Base-by-base conservation (phyloP, 2,113 vertebrate genomes). In the Ceratotherium simum region DNA sequence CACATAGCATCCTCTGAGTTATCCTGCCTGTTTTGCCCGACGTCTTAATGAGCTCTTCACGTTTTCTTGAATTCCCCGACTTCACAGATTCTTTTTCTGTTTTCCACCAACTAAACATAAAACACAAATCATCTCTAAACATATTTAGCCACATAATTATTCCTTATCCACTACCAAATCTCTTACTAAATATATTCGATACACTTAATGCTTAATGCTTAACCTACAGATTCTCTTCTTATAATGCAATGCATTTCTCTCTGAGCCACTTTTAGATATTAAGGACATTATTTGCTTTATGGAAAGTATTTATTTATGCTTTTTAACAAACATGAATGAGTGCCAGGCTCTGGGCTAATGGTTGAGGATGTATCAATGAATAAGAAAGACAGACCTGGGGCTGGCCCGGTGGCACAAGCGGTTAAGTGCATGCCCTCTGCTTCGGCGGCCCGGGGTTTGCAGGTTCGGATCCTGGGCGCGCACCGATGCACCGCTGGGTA, bases 111-210 rank as follows among this genome's bases (percentile, higher is more conserved):
- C 42, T 46, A 80, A 76, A 92, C 73, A 95, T 56, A 82, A 93
- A 97, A 75, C 27, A 90, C 33, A 95, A 91, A 94, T 90, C 73
- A 95, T 60, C 69, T 46, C 36, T 95, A 79, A 96, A 87, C 86
- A 75, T 76, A 75, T 95, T 96, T 91, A 96, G 73, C 42, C 56
- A 62, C 75, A 79, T 82, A 96, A 96, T 98, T 95, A 84, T 93
- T 92, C 56, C 42, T 75, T 54, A 69, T 70, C 48, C n/a, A 29
- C 73, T n/a, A 94, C 56, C 79, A 83, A 96, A 75, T 31, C 65
- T 97, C 62, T 92, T 87, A 87, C 33, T 92, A 95, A 96, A 80
- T 51, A 39, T 23, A 51, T 79, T 84, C 85, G 73, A 72, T 42
- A 80, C 9, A 62, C 58, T 97, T 92, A 36, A 70, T 81, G 79